Conservation (phyloP, 2,888 invertebrate species). For the Phania funesta region DNA sequence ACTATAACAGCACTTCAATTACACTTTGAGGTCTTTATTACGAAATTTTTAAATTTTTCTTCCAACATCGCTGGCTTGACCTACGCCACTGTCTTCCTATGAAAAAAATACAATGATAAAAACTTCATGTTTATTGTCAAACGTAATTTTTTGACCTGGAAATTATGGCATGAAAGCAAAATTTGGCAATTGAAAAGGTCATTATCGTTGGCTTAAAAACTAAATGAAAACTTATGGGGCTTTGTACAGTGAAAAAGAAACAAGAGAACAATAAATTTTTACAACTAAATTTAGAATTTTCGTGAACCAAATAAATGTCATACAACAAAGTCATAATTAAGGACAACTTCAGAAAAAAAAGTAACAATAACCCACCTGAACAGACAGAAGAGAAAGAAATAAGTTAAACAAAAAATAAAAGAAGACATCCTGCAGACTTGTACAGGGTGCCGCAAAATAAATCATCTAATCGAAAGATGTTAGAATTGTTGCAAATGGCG, state of each 20-base stretch:
- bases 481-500: no score
- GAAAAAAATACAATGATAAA: slow-evolving; percentile 12
- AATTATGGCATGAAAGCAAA: slow-evolving; percentile 18
- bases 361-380: neutral
- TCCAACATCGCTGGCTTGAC: neutral
- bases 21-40: no score
- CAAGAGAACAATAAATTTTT: neutral
- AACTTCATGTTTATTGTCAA: slow-evolving; percentile 32
- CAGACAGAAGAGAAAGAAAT: neutral
- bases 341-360: neutral
- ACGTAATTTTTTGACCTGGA: neutral
- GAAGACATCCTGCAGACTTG: no score
- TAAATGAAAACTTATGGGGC: neutral
- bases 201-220: slow-evolving; percentile 46
- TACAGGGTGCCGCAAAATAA: no score
- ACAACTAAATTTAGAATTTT: slow-evolving; percentile 39
- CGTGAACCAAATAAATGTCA: slow-evolving; percentile 32
- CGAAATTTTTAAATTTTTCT: neutral
- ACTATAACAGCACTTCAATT: no score
- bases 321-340: slow-evolving; percentile 49
- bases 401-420: no score
- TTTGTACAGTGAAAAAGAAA: neutral
- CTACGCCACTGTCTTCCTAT: neutral
- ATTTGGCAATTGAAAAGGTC: slow-evolving; percentile 59
- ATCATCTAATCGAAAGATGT: no score